Base-by-base conservation (phyloP, 2,797 vertebrate genomes). In the Choloepus didactylus region DNA sequence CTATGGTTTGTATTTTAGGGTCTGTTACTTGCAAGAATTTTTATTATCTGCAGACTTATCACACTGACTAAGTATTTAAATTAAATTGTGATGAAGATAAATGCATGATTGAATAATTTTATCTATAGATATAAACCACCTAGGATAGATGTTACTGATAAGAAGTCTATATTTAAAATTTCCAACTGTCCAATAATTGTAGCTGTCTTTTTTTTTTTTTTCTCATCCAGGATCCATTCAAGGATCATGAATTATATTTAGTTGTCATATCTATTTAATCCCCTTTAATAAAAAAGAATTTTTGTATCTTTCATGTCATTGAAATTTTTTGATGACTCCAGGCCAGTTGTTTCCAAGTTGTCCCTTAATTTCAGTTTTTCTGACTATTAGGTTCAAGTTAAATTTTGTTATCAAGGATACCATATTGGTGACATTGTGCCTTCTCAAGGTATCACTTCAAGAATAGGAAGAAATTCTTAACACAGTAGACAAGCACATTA, bases 301-400 rank as follows among this genome's bases (percentile, higher is more conserved):
- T 89, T 89, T 67, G 9, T 85, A 19, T 85, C 69, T 56, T 56
- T 18, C 16, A 77, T 76, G 27, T 66, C 67, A 54, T 49, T 81
- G 59, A 76, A 31, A 72, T 91, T 69, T 94, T 94, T 90, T 25
- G 29, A 49, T 49, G 18, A 82, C 25, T 66, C 49, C 87, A 54
- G 27, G 31, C 18, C 44, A 89, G 41, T 44, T 67, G 19, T 73
- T 91, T 87, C 6, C 12, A 96, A 87, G 64, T 73, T 92, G 4
- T 66, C 25, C 7, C 66, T 90, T 89, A 76, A 59, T 69, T 84
- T 76, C 51, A 12, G 67, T 73, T 82, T 85, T 96, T 95, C 38
- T 92, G 14, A n/a, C 69, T 91, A 41, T 86, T 96, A 85, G 81
- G 38, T 93, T 92, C 27, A 95, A 11, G 31, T 89, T 80, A 84